Evolutionary conservation across 1,140 invertebrate genomes (phyloP), one percentile per base, ranked within the genome.

Genomic region (Temnothorax curvispinosus): DNA sequence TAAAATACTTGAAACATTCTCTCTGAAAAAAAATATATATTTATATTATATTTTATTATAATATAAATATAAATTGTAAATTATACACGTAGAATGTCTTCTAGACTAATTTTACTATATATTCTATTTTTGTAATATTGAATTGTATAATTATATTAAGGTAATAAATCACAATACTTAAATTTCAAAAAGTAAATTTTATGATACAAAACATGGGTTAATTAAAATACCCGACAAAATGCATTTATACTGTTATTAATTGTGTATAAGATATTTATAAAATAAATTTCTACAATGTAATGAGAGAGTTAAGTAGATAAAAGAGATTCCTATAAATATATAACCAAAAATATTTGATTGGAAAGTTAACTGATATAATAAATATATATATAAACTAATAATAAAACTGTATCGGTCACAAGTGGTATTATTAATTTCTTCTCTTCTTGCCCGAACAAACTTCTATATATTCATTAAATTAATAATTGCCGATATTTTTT

Each of bases 21-120:
- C 52, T 75, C 27, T 58, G 9, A 58, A 56, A 74, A 2, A 75
- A 69, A 1, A 69, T 8, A 21, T 67, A 52, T 69, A 72, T 72
- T 72, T 72, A 72, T 50, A 72, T 52, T 50, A 72, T 72, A 50
- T 75, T 75, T 56, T 21, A 75, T 27, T 69, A 69, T 69, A 47
- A 69, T 69, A 50, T 69, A 74, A 35, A 54, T 54, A 72, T 72
- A 71, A 18, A 71, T 50, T 21, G 13, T 67, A 44, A 64, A 64
- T 11, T 56, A 8, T 21, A 1, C 58, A 35, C 58, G 27, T 77
- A 35, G 18, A 35, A 50, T 62, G 32, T 77, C 72, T 65, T 78
- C 21, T 38, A n/a, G 18, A 8, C 32, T n/a, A 18, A 62, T 60
- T 50, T 32, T 2, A 27, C 15, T 62, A 9, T 60, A 41, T 21